Percentiles rank a stretch among this genome's conserved stretches.
Evolutionary conservation across 2,797 vertebrate genomes (phyloP).

Genomic region (Dendrocincla tyrannina): DNA sequence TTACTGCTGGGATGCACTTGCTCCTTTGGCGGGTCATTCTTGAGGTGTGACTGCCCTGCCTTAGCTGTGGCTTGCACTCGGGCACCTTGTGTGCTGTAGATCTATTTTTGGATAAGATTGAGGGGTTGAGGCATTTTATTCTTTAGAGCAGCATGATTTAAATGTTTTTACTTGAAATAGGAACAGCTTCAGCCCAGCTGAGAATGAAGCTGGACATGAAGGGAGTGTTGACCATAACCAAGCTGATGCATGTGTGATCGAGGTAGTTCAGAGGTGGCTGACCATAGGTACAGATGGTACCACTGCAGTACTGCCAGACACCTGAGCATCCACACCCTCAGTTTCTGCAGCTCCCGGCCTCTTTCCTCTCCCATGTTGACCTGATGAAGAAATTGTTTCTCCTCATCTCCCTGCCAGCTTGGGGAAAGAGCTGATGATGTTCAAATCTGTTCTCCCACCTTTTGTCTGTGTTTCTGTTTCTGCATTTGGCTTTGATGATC

Average conservation of each 20-base stretch:
- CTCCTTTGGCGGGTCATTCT: not conserved
- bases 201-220: not conserved
- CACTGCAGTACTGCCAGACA: fast-evolving
- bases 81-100: not conserved
- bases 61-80: not conserved
- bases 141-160: not conserved
- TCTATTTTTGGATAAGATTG: not conserved
- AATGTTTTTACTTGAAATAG: not conserved
- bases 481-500: not conserved
- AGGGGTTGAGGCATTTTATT: not conserved
- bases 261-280: not conserved
- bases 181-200: not conserved
- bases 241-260: not conserved
- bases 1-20: fast-evolving
- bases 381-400: not conserved
- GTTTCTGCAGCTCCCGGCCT: not conserved
- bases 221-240: not conserved
- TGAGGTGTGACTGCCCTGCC: not conserved
- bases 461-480: not conserved
- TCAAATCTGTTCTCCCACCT: not conserved
- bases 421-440: not conserved
- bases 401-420: not conserved
- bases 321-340: not conserved
- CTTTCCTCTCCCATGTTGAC: not conserved
- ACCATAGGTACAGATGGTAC: not conserved